Evolutionary conservation across 2,888 invertebrate genomes (phyloP), one percentile per base, ranked within the genome.

Genomic region (Limnephilus rhombicus): DNA sequence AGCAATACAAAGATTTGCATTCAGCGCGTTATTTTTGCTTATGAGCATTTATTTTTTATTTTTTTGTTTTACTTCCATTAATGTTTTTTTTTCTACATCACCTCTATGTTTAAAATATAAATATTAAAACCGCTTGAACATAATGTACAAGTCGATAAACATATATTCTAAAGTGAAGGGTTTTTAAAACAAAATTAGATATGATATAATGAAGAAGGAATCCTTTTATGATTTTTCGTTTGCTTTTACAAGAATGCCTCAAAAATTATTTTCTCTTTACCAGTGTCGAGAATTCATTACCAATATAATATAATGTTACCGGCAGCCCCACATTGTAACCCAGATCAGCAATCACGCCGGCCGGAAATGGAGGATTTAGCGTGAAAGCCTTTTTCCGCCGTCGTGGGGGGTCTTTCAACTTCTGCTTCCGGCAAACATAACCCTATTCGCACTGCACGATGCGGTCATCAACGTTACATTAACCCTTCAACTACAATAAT

Each of bases 341-440:
- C n/a, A 18, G 85, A 41, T 45, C 24, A 85, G 85, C 85, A 41
- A 85, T 85, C 85, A n/a, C 31, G 37, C 85, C 37, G 85, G n/a
- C 68, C 18, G 85, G 85, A 85, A 41, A 41, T 85, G 85, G 85
- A 34, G 85, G 85, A 37, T 34, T 85, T 85, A 85, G 41, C 85
- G 85, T 85, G 85, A 85, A 85, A 85, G 85, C 85, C 85, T 85
- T 41, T 41, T 85, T 41, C 85, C 85, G 85, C 85, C 85, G 4
- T 37, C 85, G n/a, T 34, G 11, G 85, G 85, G n/a, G 41, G 37
- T 41, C 85, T 45, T 45, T 41, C n/a, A 85, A 85, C 85, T 37
- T 85, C 85, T 85, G 85, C 37, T 85, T 85, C 85, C 85, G 85
- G 24, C 85, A n/a, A 41, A 85, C 37, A 85, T 85, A 24, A 12